phyloP scores from a whole-genome alignment of 2,797 vertebrate species.

The Vireo griseus region DNA sequence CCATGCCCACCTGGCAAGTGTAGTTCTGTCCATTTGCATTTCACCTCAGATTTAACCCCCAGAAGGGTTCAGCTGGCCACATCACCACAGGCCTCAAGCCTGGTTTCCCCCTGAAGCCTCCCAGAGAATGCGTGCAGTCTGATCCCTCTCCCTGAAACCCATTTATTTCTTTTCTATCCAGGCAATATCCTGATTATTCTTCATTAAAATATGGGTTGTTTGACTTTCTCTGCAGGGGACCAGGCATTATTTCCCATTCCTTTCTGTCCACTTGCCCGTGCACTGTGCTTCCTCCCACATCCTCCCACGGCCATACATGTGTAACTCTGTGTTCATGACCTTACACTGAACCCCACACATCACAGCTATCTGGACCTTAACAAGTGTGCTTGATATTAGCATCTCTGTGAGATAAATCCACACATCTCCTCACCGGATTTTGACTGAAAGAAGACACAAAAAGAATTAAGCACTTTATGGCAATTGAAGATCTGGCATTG shows the following conservation, averaged over 20 bases:
- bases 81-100: neutral
- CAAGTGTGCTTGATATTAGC: neutral
- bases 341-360: neutral
- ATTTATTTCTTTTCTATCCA: neutral
- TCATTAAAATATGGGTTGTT: neutral
- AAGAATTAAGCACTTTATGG: neutral
- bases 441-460: neutral
- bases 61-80: neutral
- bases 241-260: neutral
- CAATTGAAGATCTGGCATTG: neutral
- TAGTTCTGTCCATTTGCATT: neutral
- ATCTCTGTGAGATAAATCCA: neutral
- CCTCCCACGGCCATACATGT: neutral
- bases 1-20: neutral
- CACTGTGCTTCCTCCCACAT: neutral
- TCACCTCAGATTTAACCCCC: neutral
- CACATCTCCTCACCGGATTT: neutral
- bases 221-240: neutral
- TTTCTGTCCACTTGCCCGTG: neutral
- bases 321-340: accelerated
- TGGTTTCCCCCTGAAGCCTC: neutral
- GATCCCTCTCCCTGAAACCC: neutral
- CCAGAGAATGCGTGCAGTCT: neutral
- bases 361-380: neutral
- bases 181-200: neutral